phyloP scores from a whole-genome alignment of 2,888 invertebrate genomes.

The Frankliniella intonsa region DNA sequence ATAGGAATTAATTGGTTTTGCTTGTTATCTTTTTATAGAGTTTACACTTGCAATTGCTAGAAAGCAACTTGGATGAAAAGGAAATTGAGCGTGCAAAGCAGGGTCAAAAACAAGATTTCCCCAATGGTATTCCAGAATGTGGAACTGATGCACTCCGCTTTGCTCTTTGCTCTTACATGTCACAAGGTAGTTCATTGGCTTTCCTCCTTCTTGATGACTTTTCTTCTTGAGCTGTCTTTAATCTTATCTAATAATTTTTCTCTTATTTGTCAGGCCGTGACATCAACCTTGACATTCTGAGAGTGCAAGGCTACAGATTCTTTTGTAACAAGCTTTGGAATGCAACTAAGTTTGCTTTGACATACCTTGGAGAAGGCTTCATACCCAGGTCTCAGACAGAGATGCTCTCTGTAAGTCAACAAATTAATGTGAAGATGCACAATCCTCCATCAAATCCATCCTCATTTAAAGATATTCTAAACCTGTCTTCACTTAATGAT shows the following conservation, averaged over 20 bases:
- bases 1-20: neutral
- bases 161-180: constrained; percentile 82
- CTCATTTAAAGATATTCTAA: neutral
- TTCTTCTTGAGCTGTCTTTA: neutral
- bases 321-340: constrained; percentile 99
- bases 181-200: constrained; percentile 54
- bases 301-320: constrained; percentile 90
- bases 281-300: constrained; percentile 91
- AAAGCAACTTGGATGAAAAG: constrained; percentile 79
- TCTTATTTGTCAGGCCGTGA: constrained; percentile 62
- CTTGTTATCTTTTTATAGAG: constrained; percentile 41
- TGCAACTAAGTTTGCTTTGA: constrained; percentile 85
- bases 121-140: constrained; percentile 92
- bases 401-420: constrained; percentile 10
- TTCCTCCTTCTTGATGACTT: neutral
- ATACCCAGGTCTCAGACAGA: constrained; percentile 30
- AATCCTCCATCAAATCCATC: neutral
- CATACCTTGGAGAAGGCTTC: constrained; percentile 56
- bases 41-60: constrained; percentile 66
- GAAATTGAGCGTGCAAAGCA: constrained; percentile 72
- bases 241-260: constrained; percentile 4
- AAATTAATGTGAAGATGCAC: neutral
- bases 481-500: constrained; percentile 42
- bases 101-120: constrained; percentile 60
- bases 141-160: constrained; percentile 92